Base-by-base conservation (phyloP, 2,113 vertebrate genomes). In the Rhagologus leucostigma region DNA sequence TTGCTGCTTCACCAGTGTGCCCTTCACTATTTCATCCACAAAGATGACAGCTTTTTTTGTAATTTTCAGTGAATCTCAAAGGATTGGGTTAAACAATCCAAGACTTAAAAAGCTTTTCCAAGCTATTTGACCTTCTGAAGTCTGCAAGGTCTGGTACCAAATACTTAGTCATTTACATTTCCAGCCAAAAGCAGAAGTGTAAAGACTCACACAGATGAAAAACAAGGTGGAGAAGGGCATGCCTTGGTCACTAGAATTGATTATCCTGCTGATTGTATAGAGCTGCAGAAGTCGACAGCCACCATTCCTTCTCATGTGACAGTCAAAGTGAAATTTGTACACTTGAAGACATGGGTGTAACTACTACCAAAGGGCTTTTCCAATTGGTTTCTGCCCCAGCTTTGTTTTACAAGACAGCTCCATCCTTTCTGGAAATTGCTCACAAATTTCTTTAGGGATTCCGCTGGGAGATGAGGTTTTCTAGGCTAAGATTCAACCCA, bases 401-500 rank as follows among this genome's bases (percentile, higher is more conserved):
- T 84, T 73, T 88, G 17, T 87, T 93, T 90, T 68, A 55, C 53
- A 84, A 71, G 79, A 29, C 85, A 90, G 74, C 42, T 71, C 64
- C 50, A 67, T 83, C 60, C 57, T 90, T 74, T 94, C 78, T 57
- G 11, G 90, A 96, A 90, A 94, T 88, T 70, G 59, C 83, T 84
- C 44, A 53, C 75, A 86, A 95, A 47, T 93, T 96, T 96, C 94
- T 93, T 95, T 90, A 95, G 95, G 92, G 93, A 90, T 95, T 95
- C 96, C 92, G 2, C 37, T 56, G 95, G 79, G 95, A 95, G 47
- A 92, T 93, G 75, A 96, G 84, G 88, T 95, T 96, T 97, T 96
- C 92, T 96, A 96, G 95, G 96, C 93, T 94, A 88, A 92, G 92
- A 92, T 95, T 96, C 96, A 96, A 94, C 91, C 85, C 95, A 56